Percentiles rank a stretch among this genome's conserved stretches.
phyloP scores from a whole-genome alignment of 2,113 vertebrate species.

The Lophius piscatorius region DNA sequence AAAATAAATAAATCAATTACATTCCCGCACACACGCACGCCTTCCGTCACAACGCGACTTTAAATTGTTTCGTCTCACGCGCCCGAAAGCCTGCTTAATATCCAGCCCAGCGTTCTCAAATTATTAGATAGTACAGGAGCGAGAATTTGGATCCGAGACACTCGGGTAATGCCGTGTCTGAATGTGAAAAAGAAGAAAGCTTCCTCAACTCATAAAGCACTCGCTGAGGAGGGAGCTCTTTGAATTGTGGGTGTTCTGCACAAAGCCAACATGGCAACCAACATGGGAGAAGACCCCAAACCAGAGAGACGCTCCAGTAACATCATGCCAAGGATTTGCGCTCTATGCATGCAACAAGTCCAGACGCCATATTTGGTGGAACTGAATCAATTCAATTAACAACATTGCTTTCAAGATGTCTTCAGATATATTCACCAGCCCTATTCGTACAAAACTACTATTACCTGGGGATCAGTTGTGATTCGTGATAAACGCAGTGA shows the following conservation, averaged over 20 bases:
- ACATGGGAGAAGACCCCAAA: constrained; percentile 41
- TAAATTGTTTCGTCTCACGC: constrained; percentile 70
- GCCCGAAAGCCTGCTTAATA: constrained; percentile 72
- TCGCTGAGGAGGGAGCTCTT: constrained; percentile 36
- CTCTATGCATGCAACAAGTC: constrained; percentile 72
- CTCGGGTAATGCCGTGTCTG: constrained; percentile 50
- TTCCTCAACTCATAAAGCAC: constrained; percentile 45
- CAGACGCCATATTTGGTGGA: too few relatives aligned
- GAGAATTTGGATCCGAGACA: constrained; percentile 55
- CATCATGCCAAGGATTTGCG: constrained; percentile 36
- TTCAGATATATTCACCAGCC: too few relatives aligned
- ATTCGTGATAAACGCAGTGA: too few relatives aligned
- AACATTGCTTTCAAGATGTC: too few relatives aligned
- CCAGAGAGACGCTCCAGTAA: constrained; percentile 19
- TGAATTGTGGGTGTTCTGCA: constrained; percentile 70
- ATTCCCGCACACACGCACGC: constrained; percentile 53
- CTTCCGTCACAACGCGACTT: constrained; percentile 54
- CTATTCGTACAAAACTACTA: too few relatives aligned
- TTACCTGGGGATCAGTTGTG: too few relatives aligned
- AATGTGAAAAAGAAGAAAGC: constrained; percentile 31
- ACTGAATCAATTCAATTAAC: too few relatives aligned
- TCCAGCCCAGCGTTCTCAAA: constrained; percentile 65
- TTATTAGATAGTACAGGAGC: constrained; percentile 70
- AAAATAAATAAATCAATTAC: constrained; percentile 79
- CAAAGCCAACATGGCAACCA: constrained; percentile 46